Conservation (phyloP, 2,888 invertebrate species). For the Piscicola geometra region DNA sequence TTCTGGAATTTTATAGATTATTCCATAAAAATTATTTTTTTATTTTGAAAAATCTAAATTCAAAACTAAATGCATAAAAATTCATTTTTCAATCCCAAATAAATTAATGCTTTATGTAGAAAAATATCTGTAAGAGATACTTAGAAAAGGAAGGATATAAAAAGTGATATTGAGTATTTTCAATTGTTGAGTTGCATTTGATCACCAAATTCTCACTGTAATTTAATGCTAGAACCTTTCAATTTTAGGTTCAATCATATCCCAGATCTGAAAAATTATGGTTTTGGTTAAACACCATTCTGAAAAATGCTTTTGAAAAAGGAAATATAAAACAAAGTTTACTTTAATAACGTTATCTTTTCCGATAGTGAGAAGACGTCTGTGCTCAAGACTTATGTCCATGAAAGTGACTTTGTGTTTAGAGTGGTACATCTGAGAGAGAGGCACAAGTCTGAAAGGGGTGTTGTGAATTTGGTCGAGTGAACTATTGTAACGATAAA, state of each 20-base stretch:
- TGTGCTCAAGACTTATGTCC: slow-evolving; percentile 81
- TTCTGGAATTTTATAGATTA: no score
- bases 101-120: not conserved
- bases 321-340: no score
- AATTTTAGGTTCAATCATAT: slow-evolving; percentile 20
- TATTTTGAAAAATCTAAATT: not conserved
- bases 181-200: no score
- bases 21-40: no score
- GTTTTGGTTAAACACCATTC: not conserved
- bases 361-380: slow-evolving; percentile 83
- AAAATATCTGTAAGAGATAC: not conserved
- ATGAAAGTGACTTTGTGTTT: slow-evolving; percentile 84
- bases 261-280: slow-evolving; percentile 32
- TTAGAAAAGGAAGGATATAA: not conserved
- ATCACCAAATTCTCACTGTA: no score
- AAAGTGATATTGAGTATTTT: not conserved
- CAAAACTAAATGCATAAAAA: no score
- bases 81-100: not conserved
- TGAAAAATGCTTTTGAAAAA: not conserved
- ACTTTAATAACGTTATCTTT: slow-evolving; percentile 87
- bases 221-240: not conserved
- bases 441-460: slow-evolving; percentile 73
- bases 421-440: slow-evolving; percentile 91
- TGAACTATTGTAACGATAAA: no score
- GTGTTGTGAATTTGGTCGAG: no score